Percentiles rank a stretch among this genome's conserved stretches.
These are phyloP conservation scores for Steatornis caripensis DNA, from an alignment of 2,113 vertebrate genomes.

Conservation along the genomic window DNA sequence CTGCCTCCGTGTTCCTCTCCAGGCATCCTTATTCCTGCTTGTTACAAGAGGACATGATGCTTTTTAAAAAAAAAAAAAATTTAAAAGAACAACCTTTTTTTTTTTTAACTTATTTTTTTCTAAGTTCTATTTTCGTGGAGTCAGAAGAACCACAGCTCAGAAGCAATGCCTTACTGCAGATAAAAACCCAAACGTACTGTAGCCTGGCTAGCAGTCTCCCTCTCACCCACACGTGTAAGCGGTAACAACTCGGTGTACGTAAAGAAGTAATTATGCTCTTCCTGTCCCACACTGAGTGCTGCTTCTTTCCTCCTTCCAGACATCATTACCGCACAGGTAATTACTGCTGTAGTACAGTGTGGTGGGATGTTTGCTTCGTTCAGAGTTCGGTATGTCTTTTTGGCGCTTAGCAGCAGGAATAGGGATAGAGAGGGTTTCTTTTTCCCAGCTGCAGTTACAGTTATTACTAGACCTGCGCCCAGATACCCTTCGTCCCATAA, in stretches of 20 bases:
- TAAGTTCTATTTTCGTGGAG: not conserved
- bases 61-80: not conserved
- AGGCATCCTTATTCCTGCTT: not conserved
- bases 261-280: not conserved
- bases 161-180: not conserved
- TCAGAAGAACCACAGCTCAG: not conserved
- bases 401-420: not conserved
- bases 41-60: not conserved
- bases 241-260: rapidly evolving
- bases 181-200: not conserved
- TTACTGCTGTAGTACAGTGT: not conserved
- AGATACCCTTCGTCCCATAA: not conserved
- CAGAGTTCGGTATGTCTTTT: rapidly evolving
- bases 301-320: not conserved
- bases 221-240: not conserved
- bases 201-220: not conserved
- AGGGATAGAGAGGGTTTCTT: not conserved
- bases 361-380: not conserved
- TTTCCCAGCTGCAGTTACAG: not conserved
- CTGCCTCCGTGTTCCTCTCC: not conserved
- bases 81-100: not conserved
- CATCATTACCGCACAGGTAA: not conserved
- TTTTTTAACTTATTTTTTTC: not conserved
- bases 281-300: not conserved
- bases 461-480: not conserved